Evolutionary conservation across 1,140 invertebrate genomes (phyloP).

Genomic region (Schlechtendalia chinensis): DNA sequence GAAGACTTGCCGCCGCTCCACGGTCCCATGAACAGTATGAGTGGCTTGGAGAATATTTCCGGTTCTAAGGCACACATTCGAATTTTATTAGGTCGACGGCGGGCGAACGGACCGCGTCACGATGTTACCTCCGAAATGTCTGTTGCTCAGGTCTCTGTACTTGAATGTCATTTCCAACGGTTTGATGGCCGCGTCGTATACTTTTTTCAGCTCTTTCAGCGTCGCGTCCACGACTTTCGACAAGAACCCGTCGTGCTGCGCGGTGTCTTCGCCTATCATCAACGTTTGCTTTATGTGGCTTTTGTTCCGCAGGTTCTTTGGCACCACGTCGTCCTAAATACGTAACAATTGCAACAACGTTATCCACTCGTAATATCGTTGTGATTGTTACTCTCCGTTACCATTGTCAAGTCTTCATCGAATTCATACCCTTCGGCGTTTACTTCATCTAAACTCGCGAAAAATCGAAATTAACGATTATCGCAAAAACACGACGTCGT

Average conservation of each 20-base stretch:
- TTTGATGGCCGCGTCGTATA: constrained; percentile 85
- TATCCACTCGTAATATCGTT: constrained; percentile 48
- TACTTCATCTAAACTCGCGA: not conserved
- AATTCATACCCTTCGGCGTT: constrained; percentile 52
- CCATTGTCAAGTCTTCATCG: constrained; percentile 64
- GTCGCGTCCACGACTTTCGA: constrained; percentile 73
- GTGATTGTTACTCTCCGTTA: constrained; percentile 54
- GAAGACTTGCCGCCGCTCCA: constrained; percentile 95
- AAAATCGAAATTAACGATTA: not conserved
- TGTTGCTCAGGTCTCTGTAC: constrained; percentile 86
- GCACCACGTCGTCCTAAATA: constrained; percentile 70
- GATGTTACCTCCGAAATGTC: constrained; percentile 74
- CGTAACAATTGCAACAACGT: constrained; percentile 51
- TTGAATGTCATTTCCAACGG: constrained; percentile 87
- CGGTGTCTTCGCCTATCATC: constrained; percentile 74
- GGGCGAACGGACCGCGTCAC: too few relatives aligned
- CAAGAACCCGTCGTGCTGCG: constrained; percentile 57
- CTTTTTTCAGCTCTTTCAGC: constrained; percentile 79
- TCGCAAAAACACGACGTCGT: too few relatives aligned
- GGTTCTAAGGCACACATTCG: constrained; percentile 72
- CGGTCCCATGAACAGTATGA: constrained; percentile 90
- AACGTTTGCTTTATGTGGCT: constrained; percentile 79
- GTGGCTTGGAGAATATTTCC: constrained; percentile 91
- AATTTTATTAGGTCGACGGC: too few relatives aligned
- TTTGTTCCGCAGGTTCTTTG: constrained; percentile 71